Base-by-base conservation (phyloP, 1,140 invertebrate species). In the Drosophila lacertosa region DNA sequence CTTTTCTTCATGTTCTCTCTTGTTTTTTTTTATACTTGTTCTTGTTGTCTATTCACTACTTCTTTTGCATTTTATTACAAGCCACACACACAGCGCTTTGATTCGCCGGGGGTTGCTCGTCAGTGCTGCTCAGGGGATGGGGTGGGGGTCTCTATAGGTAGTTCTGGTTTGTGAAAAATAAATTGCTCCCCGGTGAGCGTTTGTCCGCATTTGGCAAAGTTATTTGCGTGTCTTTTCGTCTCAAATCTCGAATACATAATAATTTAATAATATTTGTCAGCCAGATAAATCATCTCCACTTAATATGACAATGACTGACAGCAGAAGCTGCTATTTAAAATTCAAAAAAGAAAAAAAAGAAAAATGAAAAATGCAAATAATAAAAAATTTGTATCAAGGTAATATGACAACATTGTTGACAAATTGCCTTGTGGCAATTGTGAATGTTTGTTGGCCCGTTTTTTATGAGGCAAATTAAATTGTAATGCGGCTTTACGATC, bases 241-340 rank as follows among this genome's bases (percentile, higher is more conserved):
- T 39, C 48, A 63, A 62, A 53, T 63, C 66, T 39, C 59, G 47
- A 69, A 71, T 72, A 73, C 63, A 82, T 77, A 90, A 90, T 90
- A 90, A 90, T 84, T 84, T 82, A 90, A 89, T 90, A 90, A 89
- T 89, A 90, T 75, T 78, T 89, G 88, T 89, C 80, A 89, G 80
- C 48, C 70, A 76, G 78, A 81, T 88, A 89, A 89, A 89, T 90
- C 89, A 81, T 74, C 48, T 66, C 39, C 58, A 79, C 69, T 77
- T 90, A 90, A 90, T 90, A 89, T 77, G 89, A 90, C 88, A 82
- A 73, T 70, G 72, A 63, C 18, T 82, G 77, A 72, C 81, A 86
- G 77, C n/a, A 37, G 22, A 10, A 5, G 18, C 45, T 35, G 57
- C 32, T 35, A 51, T 62, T 69, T 63, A 64, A 67, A 67, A 77